phyloP scores from a whole-genome alignment of 2,797 vertebrate genomes.

The Molossus molossus region DNA sequence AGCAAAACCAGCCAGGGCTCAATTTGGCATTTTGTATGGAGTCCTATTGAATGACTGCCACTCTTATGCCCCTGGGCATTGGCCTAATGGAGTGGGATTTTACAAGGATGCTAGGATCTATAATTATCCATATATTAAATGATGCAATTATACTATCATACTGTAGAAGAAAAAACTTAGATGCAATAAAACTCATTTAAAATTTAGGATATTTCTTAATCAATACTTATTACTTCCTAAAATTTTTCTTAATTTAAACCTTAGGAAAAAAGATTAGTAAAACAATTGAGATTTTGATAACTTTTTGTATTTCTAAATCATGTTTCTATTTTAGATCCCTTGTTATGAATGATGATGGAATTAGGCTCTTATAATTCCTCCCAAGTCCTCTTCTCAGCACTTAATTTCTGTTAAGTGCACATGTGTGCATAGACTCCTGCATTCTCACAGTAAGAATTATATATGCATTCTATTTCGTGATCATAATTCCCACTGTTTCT shows the following conservation, averaged over 20 bases:
- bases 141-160: conserved; percentile 32
- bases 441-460: background rate
- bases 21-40: background rate
- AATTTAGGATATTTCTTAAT: conserved; percentile 10
- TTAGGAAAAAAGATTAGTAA: conserved; percentile 32
- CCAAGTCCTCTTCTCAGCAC: background rate
- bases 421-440: background rate
- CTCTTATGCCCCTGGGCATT: background rate
- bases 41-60: background rate
- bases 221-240: background rate
- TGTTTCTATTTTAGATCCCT: background rate
- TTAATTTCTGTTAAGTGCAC: background rate
- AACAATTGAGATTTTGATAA: conserved; percentile 13
- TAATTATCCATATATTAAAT: conserved; percentile 31
- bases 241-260: conserved; percentile 5
- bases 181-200: conserved; percentile 21
- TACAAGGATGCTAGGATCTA: background rate
- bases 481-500: background rate
- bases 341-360: background rate
- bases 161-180: background rate
- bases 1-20: too few relatives aligned
- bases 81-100: conserved; percentile 26
- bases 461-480: background rate
- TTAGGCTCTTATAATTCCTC: background rate
- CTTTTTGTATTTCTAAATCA: background rate